Evolutionary conservation across 2,888 invertebrate species (phyloP), one percentile per base, ranked within the genome.

Genomic region (Hoplodrina ambigua): DNA sequence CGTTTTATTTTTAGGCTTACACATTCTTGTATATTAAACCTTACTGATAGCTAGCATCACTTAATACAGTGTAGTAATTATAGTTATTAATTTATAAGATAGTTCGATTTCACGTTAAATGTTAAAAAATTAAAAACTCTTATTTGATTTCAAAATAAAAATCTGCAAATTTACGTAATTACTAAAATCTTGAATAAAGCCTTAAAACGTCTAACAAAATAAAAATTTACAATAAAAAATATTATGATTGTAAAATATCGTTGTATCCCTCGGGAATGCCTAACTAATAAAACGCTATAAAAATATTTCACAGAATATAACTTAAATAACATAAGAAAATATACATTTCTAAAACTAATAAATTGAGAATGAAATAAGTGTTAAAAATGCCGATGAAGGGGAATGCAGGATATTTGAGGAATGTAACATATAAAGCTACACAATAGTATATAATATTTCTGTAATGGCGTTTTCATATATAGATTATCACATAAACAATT

Each of bases 151-250:
- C 77, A 77, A 86, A 85, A 83, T 85, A 85, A 84, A 84, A 85
- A 82, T 84, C 73, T 78, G 85, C 82, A 84, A 83, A 83, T 87
- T n/a, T 84, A 85, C 85, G 81, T 80, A 80, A 83, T 77, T 71
- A 82, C 84, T 85, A 85, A 84, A 82, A 81, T 81, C 82, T 85
- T 83, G 82, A 82, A 82, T 75, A 86, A 87, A 87, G 80, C 83
- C 89, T 89, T 92, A 92, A 90, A 92, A 92, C 78, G 82, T 88
- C 88, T 93, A 94, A 94, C 91, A 94, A 94, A 94, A 93, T 93
- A 94, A 92, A 94, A 92, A 93, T 93, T 90, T 93, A 94, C 93
- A 94, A 86, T 90, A 90, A 90, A 91, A 89, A 91, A 92, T 89
- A 91, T 89, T 87, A 85, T 89, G 89, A 85, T 83, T 86, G 86